Base-by-base conservation (phyloP, 2,888 invertebrate species). In the Nomada fabriciana region DNA sequence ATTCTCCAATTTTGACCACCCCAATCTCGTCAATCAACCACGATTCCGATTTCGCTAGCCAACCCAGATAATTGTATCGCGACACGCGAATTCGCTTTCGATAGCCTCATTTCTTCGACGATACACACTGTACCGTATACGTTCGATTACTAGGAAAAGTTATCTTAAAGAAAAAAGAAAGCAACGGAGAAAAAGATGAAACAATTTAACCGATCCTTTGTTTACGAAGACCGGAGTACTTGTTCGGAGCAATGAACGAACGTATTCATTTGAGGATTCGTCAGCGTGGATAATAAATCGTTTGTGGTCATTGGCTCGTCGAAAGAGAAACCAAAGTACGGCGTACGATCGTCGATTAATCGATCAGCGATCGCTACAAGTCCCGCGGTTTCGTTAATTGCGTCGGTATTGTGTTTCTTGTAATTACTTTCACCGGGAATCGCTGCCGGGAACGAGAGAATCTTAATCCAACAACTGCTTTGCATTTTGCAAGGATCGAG, bases 91-190 rank as follows among this genome's bases (percentile, higher is more conserved):
- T 76, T 79, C 79, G 57, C 70, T 81, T 86, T 84, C 86, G 52
- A 36, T 83, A 61, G 18, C 73, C 73, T 80, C 52, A 15, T 74
- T 70, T 75, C 52, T 29, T 47, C 23, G 65, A 64, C 25, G 57
- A 57, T 53, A 86, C 75, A 84, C 59, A n/a, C 59, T 23, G 79
- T 64, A 57, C 76, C n/a, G 71, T 67, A 77, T 77, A 11, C 15
- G 76, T 80, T 77, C 76, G 59, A 59, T 83, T 72, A 70, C 63
- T 78, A 82, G 83, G 87, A 85, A 87, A 87, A 87, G 87, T 86
- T 65, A 55, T 57, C 55, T 42, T 53, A 7, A 50, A 29, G 18
- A 59, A 9, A 20, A 60, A 57, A 36, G 13, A 61, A 50, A n/a
- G 13, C 7, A 20, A n/a, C 10, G 0, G n/a, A 10, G 3, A 7